These are phyloP conservation scores for Sebastes schlegelii DNA, from an alignment of 2,113 vertebrate species.

Conservation along the genomic window DNA sequence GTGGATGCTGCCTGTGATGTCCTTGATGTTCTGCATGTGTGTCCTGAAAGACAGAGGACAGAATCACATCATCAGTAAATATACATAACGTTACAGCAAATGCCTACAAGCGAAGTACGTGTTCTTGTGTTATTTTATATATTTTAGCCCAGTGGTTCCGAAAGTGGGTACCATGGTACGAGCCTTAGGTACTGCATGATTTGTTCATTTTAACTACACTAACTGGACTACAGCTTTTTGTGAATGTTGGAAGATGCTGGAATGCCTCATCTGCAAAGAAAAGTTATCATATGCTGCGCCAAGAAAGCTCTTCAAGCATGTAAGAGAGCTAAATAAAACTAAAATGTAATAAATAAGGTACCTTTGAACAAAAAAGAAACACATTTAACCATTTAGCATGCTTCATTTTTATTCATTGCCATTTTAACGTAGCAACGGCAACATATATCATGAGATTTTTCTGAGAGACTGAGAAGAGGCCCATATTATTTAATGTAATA, in stretches of 20 bases:
- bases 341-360: neutral
- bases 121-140: neutral
- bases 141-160: neutral
- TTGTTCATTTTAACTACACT: neutral
- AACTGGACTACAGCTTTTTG: neutral
- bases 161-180: neutral
- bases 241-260: neutral
- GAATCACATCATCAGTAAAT: neutral
- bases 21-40: constrained; percentile 99
- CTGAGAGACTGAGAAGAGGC: neutral
- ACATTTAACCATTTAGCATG: neutral
- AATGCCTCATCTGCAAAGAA: neutral
- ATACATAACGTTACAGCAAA: neutral
- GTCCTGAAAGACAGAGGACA: constrained; percentile 84
- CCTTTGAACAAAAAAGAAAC: neutral
- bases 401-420: neutral
- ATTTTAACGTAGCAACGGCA: neutral
- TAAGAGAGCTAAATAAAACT: neutral
- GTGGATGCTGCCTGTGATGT: constrained; percentile 98
- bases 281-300: neutral
- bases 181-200: neutral
- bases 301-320: neutral
- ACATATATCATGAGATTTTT: neutral
- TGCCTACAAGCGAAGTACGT: neutral
- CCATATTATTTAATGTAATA: neutral